Evolutionary conservation across 2,888 invertebrate species (phyloP).

Genomic region (Ophonus ardosiacus): DNA sequence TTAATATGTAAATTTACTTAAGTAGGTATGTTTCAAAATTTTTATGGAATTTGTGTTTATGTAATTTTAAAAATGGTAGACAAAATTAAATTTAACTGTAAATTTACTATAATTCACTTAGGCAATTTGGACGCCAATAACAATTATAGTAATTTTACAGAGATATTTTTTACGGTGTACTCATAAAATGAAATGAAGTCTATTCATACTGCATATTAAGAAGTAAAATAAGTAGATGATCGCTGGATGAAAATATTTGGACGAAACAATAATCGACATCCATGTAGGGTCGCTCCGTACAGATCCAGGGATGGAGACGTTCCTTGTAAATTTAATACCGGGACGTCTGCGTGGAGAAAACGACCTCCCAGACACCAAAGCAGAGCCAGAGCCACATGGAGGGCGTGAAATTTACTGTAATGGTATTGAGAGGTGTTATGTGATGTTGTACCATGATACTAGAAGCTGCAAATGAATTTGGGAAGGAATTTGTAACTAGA

Average conservation of each 20-base stretch:
- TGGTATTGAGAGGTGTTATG: slow-evolving; percentile 3
- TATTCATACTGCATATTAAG: no score
- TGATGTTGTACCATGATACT: not conserved
- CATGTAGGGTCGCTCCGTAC: not conserved
- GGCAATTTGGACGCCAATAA: no score
- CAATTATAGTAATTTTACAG: no score
- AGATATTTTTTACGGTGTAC: no score
- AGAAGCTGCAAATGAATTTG: not conserved
- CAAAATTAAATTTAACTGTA: no score
- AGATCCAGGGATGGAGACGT: not conserved
- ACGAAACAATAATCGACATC: not conserved
- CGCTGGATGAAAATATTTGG: not conserved
- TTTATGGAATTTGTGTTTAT: no score
- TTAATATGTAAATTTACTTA: no score
- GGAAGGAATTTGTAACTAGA: not conserved
- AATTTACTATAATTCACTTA: no score
- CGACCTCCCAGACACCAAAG: not conserved
- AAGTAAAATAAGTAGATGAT: not conserved
- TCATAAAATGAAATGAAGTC: no score
- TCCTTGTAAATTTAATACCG: slow-evolving; percentile 3
- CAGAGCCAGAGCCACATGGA: not conserved
- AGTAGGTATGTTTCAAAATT: no score
- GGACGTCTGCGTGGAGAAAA: slow-evolving; percentile 18
- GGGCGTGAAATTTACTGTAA: not conserved
- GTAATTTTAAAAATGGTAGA: no score